These are phyloP conservation scores for Thamnophis elegans DNA, from an alignment of 2,797 vertebrate genomes.

Conservation along the genomic window DNA sequence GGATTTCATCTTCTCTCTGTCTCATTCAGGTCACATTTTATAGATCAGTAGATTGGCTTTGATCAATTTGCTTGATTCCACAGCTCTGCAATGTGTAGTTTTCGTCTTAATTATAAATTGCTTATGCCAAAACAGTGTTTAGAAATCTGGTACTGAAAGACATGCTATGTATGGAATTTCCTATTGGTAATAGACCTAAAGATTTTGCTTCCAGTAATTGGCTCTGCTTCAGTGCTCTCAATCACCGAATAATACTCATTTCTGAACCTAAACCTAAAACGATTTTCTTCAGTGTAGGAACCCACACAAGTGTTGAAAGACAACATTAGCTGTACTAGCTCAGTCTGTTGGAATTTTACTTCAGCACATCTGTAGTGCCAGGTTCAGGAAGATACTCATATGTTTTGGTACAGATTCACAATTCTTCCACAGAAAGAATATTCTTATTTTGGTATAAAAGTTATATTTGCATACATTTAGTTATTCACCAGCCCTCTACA, in stretches of 20 bases:
- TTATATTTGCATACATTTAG: neutral
- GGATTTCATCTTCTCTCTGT: neutral
- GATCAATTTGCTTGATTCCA: neutral
- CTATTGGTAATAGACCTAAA: conserved; percentile 11
- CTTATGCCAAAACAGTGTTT: conserved; percentile 12
- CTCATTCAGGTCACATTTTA: conserved; percentile 3
- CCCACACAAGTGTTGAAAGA: neutral
- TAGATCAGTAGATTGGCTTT: conserved; percentile 17
- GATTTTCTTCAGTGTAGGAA: neutral
- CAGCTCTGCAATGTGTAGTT: neutral
- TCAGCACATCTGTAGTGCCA: neutral
- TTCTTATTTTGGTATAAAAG: neutral
- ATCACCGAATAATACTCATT: neutral
- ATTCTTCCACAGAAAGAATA: neutral
- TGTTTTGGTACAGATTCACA: neutral
- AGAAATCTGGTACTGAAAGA: conserved; percentile 15
- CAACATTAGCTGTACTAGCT: neutral
- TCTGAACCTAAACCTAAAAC: neutral
- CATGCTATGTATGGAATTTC: conserved; percentile 11
- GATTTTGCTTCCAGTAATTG: conserved; percentile 17
- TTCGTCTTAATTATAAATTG: conserved; percentile 28
- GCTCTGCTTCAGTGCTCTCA: neutral
- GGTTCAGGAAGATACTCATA: neutral
- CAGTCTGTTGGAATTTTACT: neutral
- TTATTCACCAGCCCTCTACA: neutral